Base-by-base conservation (phyloP, 2,797 vertebrate genomes). In the Picus viridis region DNA sequence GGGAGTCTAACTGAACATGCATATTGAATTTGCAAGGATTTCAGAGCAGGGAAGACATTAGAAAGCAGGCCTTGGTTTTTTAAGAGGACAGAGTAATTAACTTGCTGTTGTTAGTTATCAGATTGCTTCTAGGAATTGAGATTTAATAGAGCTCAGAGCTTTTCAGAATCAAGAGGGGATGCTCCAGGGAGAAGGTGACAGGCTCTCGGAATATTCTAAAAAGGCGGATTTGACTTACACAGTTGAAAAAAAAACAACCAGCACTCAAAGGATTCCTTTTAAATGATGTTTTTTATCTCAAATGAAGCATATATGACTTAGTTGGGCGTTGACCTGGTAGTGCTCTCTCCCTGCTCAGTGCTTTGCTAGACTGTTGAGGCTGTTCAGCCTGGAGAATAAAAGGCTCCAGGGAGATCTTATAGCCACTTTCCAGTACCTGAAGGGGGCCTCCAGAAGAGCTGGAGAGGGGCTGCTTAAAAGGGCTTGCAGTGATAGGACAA, bases 11-110 rank as follows among this genome's bases (percentile, higher is more conserved):
- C 88, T 84, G 79, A 85, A 56, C 41, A 57, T 72, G 59, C 54
- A 90, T 72, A 90, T 83, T 43, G 59, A 85, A 89, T 93, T 93
- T 90, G 69, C 24, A 53, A 73, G 73, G 56, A 90, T 78, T 94
- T 96, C 43, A 2, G 8, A 93, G 56, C 56, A 87, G 57, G 34
- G 27, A 63, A 86, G 62, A 29, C 23, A 56, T 58, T 26, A 83
- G 27, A 80, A 87, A 84, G 16, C n/a, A 75, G 61, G 41, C 39
- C 23, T 45, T 72, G 86, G 29, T 87, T 91, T 53, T 89, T 82
- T 59, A 63, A n/a, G 24, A 59, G 32, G 68, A 43, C 23, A 53
- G 34, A 9, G 45, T 8, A 41, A 69, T 56, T 58, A 5, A 29
- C 20, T 76, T 88, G 43, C 14, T 23, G 61, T 62, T 62, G 22